Evolutionary conservation across 2,113 vertebrate species (phyloP), one percentile per base, ranked within the genome.

Genomic region (Rhinoderma darwinii): DNA sequence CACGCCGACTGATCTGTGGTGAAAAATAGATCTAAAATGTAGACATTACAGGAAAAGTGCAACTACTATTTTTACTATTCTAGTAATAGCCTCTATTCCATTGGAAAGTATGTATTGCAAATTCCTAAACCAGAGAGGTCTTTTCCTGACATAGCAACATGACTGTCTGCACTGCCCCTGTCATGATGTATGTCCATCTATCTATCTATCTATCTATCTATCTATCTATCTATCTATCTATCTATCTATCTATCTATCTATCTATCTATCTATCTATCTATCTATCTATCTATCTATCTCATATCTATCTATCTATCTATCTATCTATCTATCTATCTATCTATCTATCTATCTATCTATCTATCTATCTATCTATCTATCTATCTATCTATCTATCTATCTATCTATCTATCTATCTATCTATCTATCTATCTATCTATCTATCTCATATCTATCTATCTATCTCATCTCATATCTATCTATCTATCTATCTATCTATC

Each of bases 11-110:
- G 73, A 44, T 30, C 73, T 27, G 73, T 47, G 73, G 41, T 44
- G 73, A 75, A 47, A 43, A 47, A 75, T 75, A 44, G 39, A 75
- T 75, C 39, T 25, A 74, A 74, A 74, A 9, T n/a, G 41, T 15
- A 30, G 39, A 47, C 22, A 44, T 75, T 75, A 75, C 73, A 44
- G 73, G 39, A 75, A 75, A 75, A 75, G 41, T 27, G 11, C 25
- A 43, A 47, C 8, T 20, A 47, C 73, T 47, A 47, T 75, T 75
- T 75, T 44, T 75, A 47, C 11, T 27, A 75, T 75, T 72, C 35
- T 72, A 11, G 68, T 41, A 72, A 72, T 25, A 41, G 3, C 37
- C 25, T 35, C 15, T 37, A 39, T 70, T 39, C 22, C 20, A 70
- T 70, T 20, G 32, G 20, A 25, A 70, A 72, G 68, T 9, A 39